Percentiles rank a stretch among this genome's conserved stretches.
phyloP scores from a whole-genome alignment of 2,888 invertebrate genomes.

The Meta bourneti region DNA sequence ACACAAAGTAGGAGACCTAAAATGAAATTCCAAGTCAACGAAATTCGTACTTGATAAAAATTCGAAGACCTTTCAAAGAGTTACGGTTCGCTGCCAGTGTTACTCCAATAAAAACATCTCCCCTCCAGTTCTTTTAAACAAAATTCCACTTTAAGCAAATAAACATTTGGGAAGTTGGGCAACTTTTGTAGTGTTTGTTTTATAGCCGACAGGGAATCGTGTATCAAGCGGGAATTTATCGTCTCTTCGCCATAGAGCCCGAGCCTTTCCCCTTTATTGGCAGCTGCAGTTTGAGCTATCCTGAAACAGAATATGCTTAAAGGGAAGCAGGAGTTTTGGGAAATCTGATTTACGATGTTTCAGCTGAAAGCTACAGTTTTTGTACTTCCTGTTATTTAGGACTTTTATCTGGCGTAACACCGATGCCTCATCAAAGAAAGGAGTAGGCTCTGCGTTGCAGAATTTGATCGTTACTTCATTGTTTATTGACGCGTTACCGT shows the following conservation, averaged over 20 bases:
- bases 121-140: constrained; percentile 35
- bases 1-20: background rate
- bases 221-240: constrained; percentile 73
- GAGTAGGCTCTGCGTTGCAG: background rate
- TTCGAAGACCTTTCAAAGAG: constrained; percentile 1
- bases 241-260: constrained; percentile 23
- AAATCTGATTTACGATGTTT: constrained; percentile 70
- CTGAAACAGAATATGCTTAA: constrained; percentile 73
- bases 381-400: constrained; percentile 58
- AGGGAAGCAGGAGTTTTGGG: constrained; percentile 63
- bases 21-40: background rate
- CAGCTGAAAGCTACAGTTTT: constrained; percentile 61
- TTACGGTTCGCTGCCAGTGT: constrained; percentile 5
- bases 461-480: constrained; percentile 6
- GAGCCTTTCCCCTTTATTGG: constrained; percentile 65
- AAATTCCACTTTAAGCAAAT: constrained; percentile 68
- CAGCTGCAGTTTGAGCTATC: constrained; percentile 32
- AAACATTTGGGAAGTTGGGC: constrained; percentile 67
- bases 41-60: background rate
- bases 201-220: constrained; percentile 71
- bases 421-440: constrained; percentile 19
- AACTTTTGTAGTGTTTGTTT: constrained; percentile 74
- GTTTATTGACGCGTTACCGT: background rate
- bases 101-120: constrained; percentile 18
- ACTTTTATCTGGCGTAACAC: constrained; percentile 45